phyloP scores from a whole-genome alignment of 2,113 vertebrate genomes.

The Ursus arctos region DNA sequence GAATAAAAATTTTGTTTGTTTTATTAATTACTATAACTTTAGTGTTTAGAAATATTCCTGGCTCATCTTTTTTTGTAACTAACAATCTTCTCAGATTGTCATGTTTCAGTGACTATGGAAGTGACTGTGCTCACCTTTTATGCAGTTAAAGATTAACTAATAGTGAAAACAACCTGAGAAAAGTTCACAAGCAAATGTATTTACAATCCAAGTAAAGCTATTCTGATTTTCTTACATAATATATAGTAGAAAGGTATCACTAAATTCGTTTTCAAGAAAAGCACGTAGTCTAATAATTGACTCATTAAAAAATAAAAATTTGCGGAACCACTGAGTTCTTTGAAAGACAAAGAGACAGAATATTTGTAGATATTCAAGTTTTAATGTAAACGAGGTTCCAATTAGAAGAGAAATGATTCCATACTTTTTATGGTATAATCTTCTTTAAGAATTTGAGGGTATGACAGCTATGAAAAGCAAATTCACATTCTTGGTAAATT shows the following conservation, averaged over 20 bases:
- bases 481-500: neutral
- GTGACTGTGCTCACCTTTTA: neutral
- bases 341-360: neutral
- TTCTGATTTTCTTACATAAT: neutral
- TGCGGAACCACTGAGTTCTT: neutral
- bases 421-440: neutral
- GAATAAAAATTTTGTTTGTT: neutral
- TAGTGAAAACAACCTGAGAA: neutral
- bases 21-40: neutral
- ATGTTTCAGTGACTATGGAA: neutral
- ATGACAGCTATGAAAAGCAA: neutral
- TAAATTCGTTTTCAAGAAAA: neutral
- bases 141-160: neutral
- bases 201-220: neutral
- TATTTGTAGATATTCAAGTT: neutral
- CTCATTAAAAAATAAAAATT: conserved; percentile 3
- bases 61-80: neutral
- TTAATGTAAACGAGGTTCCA: neutral
- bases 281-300: neutral
- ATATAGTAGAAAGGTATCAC: neutral
- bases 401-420: neutral
- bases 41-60: neutral
- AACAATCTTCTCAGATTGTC: neutral
- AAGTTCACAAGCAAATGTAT: neutral
- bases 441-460: neutral